phyloP scores from a whole-genome alignment of 2,113 vertebrate genomes.

The Callorhinus ursinus region DNA sequence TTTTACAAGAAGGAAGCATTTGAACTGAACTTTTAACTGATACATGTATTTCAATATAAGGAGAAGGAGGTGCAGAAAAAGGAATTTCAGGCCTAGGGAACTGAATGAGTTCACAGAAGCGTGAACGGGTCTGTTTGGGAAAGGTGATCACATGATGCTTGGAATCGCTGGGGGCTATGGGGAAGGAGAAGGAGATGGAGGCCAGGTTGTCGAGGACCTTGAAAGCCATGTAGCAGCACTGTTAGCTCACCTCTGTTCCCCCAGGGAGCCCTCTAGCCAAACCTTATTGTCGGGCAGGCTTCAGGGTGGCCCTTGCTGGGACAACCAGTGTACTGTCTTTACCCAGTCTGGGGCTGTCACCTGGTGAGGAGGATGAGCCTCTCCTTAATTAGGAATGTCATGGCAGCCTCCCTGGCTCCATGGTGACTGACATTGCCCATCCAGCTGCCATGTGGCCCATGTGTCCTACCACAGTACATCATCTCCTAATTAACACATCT shows the following conservation, averaged over 20 bases:
- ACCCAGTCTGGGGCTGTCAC: neutral
- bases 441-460: constrained; percentile 48
- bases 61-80: neutral
- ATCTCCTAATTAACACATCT: constrained; percentile 82
- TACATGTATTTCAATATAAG: neutral
- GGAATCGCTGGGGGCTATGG: neutral
- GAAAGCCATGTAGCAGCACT: neutral
- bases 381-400: constrained; percentile 73
- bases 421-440: constrained; percentile 73
- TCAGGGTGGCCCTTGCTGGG: neutral
- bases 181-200: neutral
- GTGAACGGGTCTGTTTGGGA: neutral
- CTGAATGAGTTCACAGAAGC: neutral
- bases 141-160: neutral
- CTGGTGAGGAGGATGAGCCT: constrained; percentile 25
- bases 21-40: neutral
- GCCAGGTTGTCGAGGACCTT: neutral
- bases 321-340: neutral
- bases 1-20: neutral
- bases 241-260: neutral
- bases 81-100: neutral
- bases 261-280: neutral
- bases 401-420: neutral
- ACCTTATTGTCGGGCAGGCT: neutral
- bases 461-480: constrained; percentile 76